Percentiles rank a stretch among this genome's conserved stretches.
These are phyloP conservation scores for Ciconia nigra DNA, from an alignment of 2,797 vertebrate genomes.

Conservation along the genomic window DNA sequence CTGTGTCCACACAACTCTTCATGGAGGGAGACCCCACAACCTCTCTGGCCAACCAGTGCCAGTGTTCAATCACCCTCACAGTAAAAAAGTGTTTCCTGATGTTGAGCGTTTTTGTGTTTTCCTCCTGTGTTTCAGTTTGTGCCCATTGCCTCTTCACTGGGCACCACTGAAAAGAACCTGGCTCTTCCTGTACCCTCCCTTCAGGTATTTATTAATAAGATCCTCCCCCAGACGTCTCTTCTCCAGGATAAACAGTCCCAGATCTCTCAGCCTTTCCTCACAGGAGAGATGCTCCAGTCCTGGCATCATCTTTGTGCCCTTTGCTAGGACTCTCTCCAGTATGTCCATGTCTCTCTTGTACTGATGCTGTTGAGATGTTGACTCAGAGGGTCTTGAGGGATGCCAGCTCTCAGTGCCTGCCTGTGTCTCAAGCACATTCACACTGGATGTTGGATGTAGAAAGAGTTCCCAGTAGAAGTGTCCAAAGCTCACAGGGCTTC, in stretches of 20 bases:
- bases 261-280: not conserved
- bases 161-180: not conserved
- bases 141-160: not conserved
- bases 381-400: not conserved
- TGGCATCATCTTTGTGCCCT: not conserved
- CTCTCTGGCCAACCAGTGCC: not conserved
- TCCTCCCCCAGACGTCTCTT: not conserved
- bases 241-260: not conserved
- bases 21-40: not conserved
- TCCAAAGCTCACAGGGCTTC: not conserved
- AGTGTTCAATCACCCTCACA: not conserved
- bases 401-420: not conserved
- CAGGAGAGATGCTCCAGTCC: not conserved
- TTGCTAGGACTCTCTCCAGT: not conserved
- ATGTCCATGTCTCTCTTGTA: not conserved
- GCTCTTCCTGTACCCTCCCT: not conserved
- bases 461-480: not conserved
- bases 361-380: not conserved
- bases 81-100: not conserved
- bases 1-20: not conserved
- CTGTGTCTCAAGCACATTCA: not conserved
- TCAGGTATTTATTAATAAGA: not conserved
- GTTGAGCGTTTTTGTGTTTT: not conserved
- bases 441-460: not conserved
- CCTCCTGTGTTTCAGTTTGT: not conserved